Conservation (phyloP, 2,797 vertebrate genomes). For the Spizella passerina region DNA sequence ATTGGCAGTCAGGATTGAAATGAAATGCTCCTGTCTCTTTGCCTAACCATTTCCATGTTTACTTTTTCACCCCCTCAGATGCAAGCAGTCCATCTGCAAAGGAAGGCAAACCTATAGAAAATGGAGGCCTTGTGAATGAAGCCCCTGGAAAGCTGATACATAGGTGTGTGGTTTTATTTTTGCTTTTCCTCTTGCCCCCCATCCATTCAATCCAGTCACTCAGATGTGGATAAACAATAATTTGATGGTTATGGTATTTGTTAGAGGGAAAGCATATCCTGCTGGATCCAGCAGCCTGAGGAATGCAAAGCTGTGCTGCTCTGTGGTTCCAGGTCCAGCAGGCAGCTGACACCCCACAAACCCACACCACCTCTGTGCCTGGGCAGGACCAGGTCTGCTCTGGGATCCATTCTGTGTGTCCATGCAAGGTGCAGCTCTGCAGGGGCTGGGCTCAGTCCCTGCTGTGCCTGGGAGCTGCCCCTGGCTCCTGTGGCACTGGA, state of each 20-base stretch:
- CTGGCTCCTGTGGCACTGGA: background rate
- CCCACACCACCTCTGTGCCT: background rate
- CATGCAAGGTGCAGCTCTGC: background rate
- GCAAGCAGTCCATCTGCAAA: conserved; percentile 28
- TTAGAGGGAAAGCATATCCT: rapidly evolving
- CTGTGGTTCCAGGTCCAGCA: background rate
- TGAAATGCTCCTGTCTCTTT: background rate
- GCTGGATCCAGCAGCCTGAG: background rate
- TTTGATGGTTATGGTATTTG: background rate
- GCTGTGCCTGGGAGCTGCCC: background rate
- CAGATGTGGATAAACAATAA: background rate
- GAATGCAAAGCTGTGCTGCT: background rate
- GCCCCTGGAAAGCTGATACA: conserved; percentile 27
- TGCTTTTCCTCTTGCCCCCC: background rate
- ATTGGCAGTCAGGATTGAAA: background rate
- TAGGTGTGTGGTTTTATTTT: conserved; percentile 56
- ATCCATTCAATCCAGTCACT: background rate
- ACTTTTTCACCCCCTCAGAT: conserved; percentile 34
- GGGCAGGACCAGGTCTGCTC: background rate
- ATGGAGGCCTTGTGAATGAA: conserved; percentile 74
- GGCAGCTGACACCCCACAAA: background rate
- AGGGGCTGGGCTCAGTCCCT: background rate
- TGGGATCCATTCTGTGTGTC: rapidly evolving
- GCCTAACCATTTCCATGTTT: background rate
- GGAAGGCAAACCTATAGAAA: conserved; percentile 79